Base-by-base conservation (phyloP, 1,140 invertebrate species). In the Bombus breviceps region DNA sequence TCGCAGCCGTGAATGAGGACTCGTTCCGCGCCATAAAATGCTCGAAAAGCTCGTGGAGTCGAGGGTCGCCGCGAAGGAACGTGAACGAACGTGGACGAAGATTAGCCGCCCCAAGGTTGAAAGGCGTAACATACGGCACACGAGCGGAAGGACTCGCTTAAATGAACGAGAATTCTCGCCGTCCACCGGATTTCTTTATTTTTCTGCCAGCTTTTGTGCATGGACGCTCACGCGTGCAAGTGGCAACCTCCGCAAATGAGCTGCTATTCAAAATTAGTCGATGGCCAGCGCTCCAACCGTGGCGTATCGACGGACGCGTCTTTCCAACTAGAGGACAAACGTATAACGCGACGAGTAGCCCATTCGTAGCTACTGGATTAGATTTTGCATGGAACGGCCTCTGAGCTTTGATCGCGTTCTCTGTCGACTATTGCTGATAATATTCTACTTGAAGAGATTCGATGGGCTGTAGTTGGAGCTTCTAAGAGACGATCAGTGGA, bases 191-290 rank as follows among this genome's bases (percentile, higher is more conserved):
- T 71, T 71, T 43, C 74, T 78, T 39, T 43, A 78, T 84, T 78
- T 84, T 84, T 62, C 32, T n/a, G 8, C 9, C 34, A 22, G 62
- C 73, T 28, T 57, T 57, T 78, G 75, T 53, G 43, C 41, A 5
- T 25, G 32, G 15, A 73, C 32, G 73, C 10, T 47, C 25, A 12
- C 62, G 13, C 8, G 59, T 32, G 32, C 57, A 25, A 64, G 41
- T 32, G 25, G 18, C n/a, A 59, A 18, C 34, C 47, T 43, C 64
- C 84, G 85, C 89, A 91, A 93, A 93, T 87, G 90, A 92, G 89
- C 85, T 62, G 73, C 92, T 92, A 93, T 93, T 93, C 89, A 93
- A 92, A 91, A 92, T 93, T 93, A 92, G 91, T 87, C 88, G 79
- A 83, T 75, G 86, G 47, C 47, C 64, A 80, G 57, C 69, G 66